A percentile compares a stretch with the other conserved stretches of the same genome.
Conservation (phyloP, 1,140 invertebrate genomes). For the Sminthurinus signatus region DNA sequence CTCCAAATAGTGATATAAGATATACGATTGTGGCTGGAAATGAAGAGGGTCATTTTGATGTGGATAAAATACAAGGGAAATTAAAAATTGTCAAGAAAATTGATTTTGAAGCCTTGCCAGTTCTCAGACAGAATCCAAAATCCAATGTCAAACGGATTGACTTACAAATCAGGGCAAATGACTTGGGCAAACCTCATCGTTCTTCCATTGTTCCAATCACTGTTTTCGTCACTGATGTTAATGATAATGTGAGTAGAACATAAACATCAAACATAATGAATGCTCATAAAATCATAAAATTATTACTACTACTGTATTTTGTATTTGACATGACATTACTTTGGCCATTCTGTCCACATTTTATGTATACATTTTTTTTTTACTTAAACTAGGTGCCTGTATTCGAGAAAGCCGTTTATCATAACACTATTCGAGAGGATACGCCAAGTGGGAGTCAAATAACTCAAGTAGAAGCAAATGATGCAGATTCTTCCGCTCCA, state of each 20-base stretch:
- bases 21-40: slow-evolving; percentile 73
- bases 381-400: slow-evolving; percentile 51
- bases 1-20: slow-evolving; percentile 73
- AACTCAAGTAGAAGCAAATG: slow-evolving; percentile 64
- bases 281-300: too few relatives aligned
- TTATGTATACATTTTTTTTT: background rate
- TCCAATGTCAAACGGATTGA: slow-evolving; percentile 61
- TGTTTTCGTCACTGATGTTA: slow-evolving; percentile 78
- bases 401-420: slow-evolving; percentile 69
- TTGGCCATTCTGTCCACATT: background rate
- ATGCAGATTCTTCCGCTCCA: slow-evolving; percentile 74
- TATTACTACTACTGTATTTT: too few relatives aligned
- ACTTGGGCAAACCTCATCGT: slow-evolving; percentile 68
- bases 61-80: slow-evolving; percentile 65
- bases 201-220: slow-evolving; percentile 65
- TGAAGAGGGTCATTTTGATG: slow-evolving; percentile 66
- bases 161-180: slow-evolving; percentile 68
- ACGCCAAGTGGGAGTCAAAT: slow-evolving; percentile 68
- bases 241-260: slow-evolving; percentile 47
- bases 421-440: slow-evolving; percentile 70
- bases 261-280: too few relatives aligned
- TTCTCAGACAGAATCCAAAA: slow-evolving; percentile 49
- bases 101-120: slow-evolving; percentile 64
- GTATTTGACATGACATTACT: too few relatives aligned
- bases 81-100: slow-evolving; percentile 60